These are phyloP conservation scores for Osmerus eperlanus DNA, from an alignment of 2,113 vertebrate genomes.

Conservation along the genomic window DNA sequence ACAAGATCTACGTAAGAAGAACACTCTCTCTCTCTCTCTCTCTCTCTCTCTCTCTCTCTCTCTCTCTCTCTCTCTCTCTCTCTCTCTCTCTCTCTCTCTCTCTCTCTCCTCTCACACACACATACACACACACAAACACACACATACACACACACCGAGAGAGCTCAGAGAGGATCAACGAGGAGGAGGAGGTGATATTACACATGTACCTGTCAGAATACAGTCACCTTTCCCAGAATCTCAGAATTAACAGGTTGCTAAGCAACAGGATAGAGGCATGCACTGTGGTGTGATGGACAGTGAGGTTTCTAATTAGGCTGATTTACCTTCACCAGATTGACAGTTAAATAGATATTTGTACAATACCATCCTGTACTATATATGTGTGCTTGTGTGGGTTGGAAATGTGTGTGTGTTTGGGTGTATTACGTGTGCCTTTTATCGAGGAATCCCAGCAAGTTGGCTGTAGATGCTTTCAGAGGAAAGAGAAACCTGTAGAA, in stretches of 20 bases:
- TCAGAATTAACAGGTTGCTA: slow-evolving; percentile 57
- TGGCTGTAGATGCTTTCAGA: background rate
- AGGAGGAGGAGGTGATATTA: slow-evolving; percentile 18
- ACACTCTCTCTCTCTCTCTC: slow-evolving; percentile 4
- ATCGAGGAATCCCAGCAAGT: slow-evolving; percentile 2
- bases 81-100: no score
- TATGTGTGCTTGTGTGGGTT: no score
- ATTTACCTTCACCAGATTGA: background rate
- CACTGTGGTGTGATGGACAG: slow-evolving; percentile 22
- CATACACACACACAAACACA: slow-evolving; percentile 1
- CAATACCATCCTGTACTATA: no score
- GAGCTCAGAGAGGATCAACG: slow-evolving; percentile 27
- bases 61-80: no score
- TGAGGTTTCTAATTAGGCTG: slow-evolving; percentile 27
- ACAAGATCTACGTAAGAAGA: no score
- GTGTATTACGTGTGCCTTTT: background rate
- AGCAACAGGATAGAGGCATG: slow-evolving; percentile 52
- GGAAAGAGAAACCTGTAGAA: background rate
- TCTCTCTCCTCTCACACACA: background rate
- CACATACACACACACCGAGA: background rate
- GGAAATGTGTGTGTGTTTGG: no score
- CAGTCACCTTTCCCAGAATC: slow-evolving; percentile 21
- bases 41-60: no score
- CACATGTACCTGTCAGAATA: slow-evolving; percentile 38
- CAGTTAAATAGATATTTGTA: no score